Base-by-base conservation (phyloP, 2,797 vertebrate species). In the Aplochiton taeniatus region DNA sequence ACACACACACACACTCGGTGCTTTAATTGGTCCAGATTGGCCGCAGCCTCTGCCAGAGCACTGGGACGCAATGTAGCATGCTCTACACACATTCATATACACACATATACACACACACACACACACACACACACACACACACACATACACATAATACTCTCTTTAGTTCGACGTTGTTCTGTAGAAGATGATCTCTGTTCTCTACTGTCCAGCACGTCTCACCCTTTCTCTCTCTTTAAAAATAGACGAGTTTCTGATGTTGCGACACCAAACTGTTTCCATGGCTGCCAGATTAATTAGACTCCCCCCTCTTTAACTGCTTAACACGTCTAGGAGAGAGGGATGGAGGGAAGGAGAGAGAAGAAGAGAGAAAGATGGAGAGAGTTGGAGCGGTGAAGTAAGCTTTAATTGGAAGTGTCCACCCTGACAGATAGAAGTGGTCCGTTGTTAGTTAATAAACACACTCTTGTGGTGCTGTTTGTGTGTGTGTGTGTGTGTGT, bases 21-120 rank as follows among this genome's bases (percentile, higher is more conserved):
- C 70, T 86, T 82, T 85, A 88, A 84, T 89, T 88, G 84, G 68
- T 79, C 70, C 72, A 80, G 80, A 83, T 79, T 85, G 81, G 76
- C 69, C 72, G 60, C 50, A 51, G 72, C 80, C 70, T 71, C 55
- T 69, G 74, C 77, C 70, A 72, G 70, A 71, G 62, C n/a, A 1
- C 50, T 76, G 69, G 60, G 17, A 73, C 65, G 66, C 76, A 74
- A 48, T 72, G 60, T 74, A 70, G 75, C 73, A 66, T 75, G 19
- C 47, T 13, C 13, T 11, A 13, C 55, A 57, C 55, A 42, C 55
- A 57, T 31, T n/a, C 55, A 57, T 31, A 42, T 20, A 57, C 20
- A 12, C 48, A 50, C 48, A 12, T 11, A 50, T 11, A 12, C 48
- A 50, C 48, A 12, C 48, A 50, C 53, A 20, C 53, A 55, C 53